Conservation (phyloP, 1,140 invertebrate genomes). For the Sarcophaga bullata region DNA sequence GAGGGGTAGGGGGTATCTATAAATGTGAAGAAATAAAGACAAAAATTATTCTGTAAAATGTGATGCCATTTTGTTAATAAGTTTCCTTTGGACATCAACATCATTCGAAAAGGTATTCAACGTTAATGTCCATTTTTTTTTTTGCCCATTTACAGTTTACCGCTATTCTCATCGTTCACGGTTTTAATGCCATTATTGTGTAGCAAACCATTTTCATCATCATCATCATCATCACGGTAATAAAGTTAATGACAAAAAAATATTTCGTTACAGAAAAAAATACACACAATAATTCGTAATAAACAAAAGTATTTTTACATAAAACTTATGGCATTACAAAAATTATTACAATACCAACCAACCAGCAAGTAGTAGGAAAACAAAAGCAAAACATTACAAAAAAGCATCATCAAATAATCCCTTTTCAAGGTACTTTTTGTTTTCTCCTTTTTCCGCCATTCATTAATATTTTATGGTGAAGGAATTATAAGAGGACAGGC, state of each 20-base stretch:
- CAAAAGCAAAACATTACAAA: no score
- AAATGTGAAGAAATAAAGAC: background rate
- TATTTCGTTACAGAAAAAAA: background rate
- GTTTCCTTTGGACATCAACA: background rate
- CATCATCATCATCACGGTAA: slow-evolving; percentile 18
- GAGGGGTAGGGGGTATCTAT: no score
- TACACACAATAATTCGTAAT: slow-evolving; percentile 13
- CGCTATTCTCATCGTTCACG: background rate
- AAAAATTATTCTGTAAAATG: background rate
- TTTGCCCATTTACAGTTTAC: background rate
- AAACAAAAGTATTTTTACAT: slow-evolving; percentile 25
- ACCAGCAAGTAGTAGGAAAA: no score
- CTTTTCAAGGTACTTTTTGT: background rate
- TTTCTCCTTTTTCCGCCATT: slow-evolving; percentile 12
- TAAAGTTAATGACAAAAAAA: slow-evolving; percentile 34
- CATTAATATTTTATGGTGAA: slow-evolving; percentile 35
- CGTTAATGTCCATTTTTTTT: slow-evolving; percentile 10
- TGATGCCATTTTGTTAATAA: slow-evolving; percentile 7
- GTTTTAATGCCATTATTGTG: background rate
- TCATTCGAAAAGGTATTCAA: background rate
- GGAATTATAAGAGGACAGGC: background rate
- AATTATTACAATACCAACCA: no score
- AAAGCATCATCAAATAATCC: slow-evolving; percentile 6
- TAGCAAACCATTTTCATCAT: slow-evolving; percentile 3
- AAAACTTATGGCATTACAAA: background rate